phyloP scores from a whole-genome alignment of 2,888 invertebrate species.

The Amphipyra tragopoginis region DNA sequence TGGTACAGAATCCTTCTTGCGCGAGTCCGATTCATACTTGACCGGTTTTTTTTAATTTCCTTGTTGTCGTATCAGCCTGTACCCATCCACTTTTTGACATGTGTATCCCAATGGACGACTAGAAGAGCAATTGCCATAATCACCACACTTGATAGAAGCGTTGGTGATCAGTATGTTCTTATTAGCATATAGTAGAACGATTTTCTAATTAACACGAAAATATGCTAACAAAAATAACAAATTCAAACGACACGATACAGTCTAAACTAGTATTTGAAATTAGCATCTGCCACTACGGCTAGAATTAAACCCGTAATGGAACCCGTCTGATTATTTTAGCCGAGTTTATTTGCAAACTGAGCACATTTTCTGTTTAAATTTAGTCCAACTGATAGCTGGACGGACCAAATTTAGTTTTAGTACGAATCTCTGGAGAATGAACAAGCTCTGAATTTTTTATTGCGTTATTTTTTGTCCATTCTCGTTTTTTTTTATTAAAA shows the following conservation, averaged over 20 bases:
- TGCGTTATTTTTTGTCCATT: background rate
- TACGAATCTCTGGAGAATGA: slow-evolving; percentile 1
- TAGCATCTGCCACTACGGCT: background rate
- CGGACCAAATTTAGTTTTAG: slow-evolving; percentile 2
- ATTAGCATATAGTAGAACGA: no score
- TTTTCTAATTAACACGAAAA: background rate
- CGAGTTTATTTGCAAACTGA: slow-evolving; percentile 1
- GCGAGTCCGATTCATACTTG: no score
- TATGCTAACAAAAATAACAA: background rate
- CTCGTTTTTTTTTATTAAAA: background rate
- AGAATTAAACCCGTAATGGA: slow-evolving; percentile 1
- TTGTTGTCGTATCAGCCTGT: no score
- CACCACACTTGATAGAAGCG: no score
- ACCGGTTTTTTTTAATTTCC: no score
- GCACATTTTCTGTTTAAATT: slow-evolving; percentile 3
- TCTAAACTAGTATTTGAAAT: slow-evolving; percentile 6
- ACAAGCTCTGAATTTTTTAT: background rate
- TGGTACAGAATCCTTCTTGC: no score
- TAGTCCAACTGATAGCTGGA: background rate
- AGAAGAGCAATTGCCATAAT: no score
- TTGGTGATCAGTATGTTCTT: no score
- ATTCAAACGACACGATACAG: background rate
- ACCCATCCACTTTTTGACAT: no score
- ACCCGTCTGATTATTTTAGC: background rate
- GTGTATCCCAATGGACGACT: no score